Conservation (phyloP, 2,888 invertebrate species). For the Pedicia rivosa region DNA sequence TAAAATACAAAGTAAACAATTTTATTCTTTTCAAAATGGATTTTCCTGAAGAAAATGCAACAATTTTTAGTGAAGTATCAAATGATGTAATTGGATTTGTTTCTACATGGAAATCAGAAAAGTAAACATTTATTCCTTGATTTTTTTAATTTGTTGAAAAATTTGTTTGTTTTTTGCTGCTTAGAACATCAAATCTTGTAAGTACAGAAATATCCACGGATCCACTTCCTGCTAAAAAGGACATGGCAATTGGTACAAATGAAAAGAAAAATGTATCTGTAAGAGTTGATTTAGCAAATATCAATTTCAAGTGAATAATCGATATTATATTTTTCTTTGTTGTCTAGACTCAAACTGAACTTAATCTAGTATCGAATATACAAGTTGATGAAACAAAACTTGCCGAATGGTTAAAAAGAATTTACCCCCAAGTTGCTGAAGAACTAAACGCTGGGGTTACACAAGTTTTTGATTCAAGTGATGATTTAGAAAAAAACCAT, state of each 20-base stretch:
- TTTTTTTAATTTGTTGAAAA: too few species aligned
- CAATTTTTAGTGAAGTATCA: conserved; percentile 3
- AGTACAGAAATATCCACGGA: conserved; percentile 20
- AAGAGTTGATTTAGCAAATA: background rate
- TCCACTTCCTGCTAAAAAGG: conserved; percentile 15
- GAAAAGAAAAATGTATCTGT: conserved; percentile 14
- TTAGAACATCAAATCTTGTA: conserved; percentile 20
- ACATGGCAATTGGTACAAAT: conserved; percentile 18
- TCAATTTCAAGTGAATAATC: background rate
- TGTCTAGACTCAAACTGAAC: conserved; percentile 30
- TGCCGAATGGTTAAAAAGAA: conserved; percentile 31
- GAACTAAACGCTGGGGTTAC: conserved; percentile 30
- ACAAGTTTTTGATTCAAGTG: conserved; percentile 14
- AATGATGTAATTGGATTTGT: conserved; percentile 1
- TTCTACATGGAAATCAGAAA: background rate
- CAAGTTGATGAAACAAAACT: conserved; percentile 29
- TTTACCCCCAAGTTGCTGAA: conserved; percentile 31
- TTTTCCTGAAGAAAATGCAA: background rate
- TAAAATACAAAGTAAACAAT: background rate
- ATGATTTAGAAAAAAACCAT: conserved; percentile 14
- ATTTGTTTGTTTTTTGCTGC: too few species aligned
- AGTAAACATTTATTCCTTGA: too few species aligned
- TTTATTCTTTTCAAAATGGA: background rate
- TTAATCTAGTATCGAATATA: conserved; percentile 6
- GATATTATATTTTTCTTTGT: conserved; percentile 7